A percentile compares a stretch with the other conserved stretches of the same genome.
Conservation (phyloP, 1,140 invertebrate species). For the Drosophila tsacasi region DNA sequence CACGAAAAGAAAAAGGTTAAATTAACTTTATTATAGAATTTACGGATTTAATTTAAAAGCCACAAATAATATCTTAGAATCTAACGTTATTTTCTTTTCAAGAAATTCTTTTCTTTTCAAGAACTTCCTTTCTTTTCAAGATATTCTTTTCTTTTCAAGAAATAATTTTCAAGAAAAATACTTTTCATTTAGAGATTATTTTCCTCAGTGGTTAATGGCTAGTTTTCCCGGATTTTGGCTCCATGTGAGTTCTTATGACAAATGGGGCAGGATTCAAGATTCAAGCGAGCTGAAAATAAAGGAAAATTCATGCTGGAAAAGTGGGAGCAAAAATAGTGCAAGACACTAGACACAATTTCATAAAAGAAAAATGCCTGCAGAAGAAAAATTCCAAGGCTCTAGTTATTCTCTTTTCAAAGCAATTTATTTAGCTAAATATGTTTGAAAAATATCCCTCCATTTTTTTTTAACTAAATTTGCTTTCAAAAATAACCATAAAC, state of each 20-base stretch:
- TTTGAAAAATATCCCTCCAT: background rate
- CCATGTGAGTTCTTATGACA: conserved; percentile 40
- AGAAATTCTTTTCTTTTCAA: too few relatives aligned
- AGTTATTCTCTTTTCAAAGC: background rate
- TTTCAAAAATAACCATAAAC: background rate
- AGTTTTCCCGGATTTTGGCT: conserved; percentile 16
- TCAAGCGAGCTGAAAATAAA: conserved; percentile 32
- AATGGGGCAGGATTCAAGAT: conserved; percentile 35
- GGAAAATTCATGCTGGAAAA: conserved; percentile 12
- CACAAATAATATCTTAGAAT: background rate
- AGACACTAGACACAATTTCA: background rate
- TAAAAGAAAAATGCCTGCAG: conserved; percentile 1
- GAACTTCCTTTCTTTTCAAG: too few relatives aligned
- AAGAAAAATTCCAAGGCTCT: background rate
- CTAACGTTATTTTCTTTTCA: too few relatives aligned
- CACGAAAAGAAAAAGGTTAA: background rate
- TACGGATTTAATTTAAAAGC: background rate
- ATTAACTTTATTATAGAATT: background rate
- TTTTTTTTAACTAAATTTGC: background rate
- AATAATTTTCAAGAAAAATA: too few relatives aligned
- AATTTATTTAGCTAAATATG: background rate
- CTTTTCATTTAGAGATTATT: background rate
- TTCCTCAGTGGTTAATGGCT: conserved; percentile 24
- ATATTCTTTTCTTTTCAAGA: too few relatives aligned
- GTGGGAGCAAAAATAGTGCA: background rate